Conservation (phyloP, 2,113 vertebrate genomes). For the Phylloscopus trochiloides region DNA sequence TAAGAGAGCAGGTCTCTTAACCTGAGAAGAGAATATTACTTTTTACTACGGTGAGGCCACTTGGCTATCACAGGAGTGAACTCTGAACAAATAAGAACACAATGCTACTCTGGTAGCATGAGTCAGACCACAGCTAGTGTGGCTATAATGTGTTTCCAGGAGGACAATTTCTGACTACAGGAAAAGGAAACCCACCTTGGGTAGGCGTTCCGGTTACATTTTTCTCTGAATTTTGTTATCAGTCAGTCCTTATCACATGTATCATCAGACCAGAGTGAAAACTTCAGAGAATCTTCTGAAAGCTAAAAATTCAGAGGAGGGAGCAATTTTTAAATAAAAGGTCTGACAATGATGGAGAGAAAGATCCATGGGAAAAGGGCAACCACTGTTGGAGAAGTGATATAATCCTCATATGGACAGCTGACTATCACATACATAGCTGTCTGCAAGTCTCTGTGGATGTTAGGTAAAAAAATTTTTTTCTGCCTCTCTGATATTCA, state of each 20-base stretch:
- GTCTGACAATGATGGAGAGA: not conserved
- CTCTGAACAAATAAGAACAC: not conserved
- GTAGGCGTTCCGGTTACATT: slow-evolving; percentile 73
- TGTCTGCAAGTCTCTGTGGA: not conserved
- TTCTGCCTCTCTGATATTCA: not conserved
- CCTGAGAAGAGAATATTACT: not conserved
- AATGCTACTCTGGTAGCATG: not conserved
- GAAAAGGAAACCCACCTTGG: slow-evolving; percentile 75
- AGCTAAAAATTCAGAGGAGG: not conserved
- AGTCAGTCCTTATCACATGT: not conserved
- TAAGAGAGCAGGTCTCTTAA: not conserved
- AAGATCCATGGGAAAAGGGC: not conserved
- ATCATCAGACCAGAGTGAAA: slow-evolving; percentile 37
- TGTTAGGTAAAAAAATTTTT: not conserved
- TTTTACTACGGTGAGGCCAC: not conserved
- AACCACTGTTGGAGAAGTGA: not conserved
- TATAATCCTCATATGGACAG: not conserved
- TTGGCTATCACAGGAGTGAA: not conserved
- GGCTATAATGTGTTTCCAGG: not conserved
- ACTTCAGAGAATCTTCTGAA: slow-evolving; percentile 4
- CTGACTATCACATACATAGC: not conserved
- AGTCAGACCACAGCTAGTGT: not conserved
- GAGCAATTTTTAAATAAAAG: not conserved
- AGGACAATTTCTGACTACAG: slow-evolving; percentile 71
- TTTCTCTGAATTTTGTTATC: slow-evolving; percentile 78